Evolutionary conservation across 2,797 vertebrate genomes (phyloP).

Genomic region (Propithecus perrieri): DNA sequence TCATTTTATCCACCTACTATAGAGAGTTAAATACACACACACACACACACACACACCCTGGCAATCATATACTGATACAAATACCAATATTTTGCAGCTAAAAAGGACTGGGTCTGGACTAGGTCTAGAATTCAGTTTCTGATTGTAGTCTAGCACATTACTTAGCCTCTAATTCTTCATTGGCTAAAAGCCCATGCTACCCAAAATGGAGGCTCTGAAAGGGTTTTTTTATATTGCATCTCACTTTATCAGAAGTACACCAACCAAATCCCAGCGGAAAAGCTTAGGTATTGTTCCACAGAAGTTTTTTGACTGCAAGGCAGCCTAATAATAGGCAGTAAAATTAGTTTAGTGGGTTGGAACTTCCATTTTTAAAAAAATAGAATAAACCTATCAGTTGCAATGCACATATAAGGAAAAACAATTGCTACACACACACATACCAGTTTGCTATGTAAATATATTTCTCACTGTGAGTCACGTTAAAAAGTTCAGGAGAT

Average conservation of each 20-base stretch:
- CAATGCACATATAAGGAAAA: background rate
- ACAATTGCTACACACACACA: background rate
- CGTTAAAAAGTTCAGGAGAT: slow-evolving; percentile 5
- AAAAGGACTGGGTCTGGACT: background rate
- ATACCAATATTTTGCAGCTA: background rate
- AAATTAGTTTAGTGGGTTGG: slow-evolving; percentile 27
- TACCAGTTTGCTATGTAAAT: background rate
- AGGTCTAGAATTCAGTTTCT: slow-evolving; percentile 32
- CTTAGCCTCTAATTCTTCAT: background rate
- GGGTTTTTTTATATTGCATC: slow-evolving; percentile 2
- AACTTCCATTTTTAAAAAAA: slow-evolving; percentile 8
- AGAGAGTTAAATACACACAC: background rate
- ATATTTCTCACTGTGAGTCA: background rate
- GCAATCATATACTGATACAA: background rate
- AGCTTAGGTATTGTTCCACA: background rate
- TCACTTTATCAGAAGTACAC: slow-evolving; percentile 18
- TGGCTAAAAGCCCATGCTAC: background rate
- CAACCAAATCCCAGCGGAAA: background rate
- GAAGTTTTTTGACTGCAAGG: slow-evolving; percentile 13
- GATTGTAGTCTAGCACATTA: background rate
- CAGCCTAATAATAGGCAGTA: slow-evolving; percentile 15
- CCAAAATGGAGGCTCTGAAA: background rate
- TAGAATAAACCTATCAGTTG: slow-evolving; percentile 25
- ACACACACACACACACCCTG: background rate
- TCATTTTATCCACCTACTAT: background rate